Conservation (phyloP, 2,888 invertebrate genomes). For the Amaurobius ferox region DNA sequence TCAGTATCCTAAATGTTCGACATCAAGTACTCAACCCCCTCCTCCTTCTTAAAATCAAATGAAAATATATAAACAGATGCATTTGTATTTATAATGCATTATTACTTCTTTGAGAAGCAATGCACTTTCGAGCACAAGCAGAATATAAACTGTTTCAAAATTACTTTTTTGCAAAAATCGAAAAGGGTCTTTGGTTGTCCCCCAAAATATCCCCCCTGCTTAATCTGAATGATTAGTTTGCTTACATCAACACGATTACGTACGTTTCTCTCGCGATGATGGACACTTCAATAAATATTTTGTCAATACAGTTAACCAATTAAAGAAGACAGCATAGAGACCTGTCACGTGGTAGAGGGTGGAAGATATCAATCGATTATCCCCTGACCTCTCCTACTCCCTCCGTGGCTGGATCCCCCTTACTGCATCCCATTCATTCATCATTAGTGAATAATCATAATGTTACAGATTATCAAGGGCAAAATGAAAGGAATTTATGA, state of each 20-base stretch:
- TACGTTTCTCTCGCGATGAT: background rate
- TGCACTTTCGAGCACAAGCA: too few relatives aligned
- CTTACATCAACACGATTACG: background rate
- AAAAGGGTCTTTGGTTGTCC: too few relatives aligned
- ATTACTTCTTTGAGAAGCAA: too few relatives aligned
- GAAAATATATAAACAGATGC: too few relatives aligned
- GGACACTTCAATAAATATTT: background rate
- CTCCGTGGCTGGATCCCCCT: slow-evolving; percentile 22
- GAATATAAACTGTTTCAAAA: too few relatives aligned
- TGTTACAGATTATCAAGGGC: slow-evolving; percentile 53
- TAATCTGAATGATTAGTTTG: background rate
- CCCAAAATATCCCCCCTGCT: too few relatives aligned
- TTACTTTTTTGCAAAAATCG: too few relatives aligned
- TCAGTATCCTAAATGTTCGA: too few relatives aligned
- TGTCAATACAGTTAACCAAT: background rate
- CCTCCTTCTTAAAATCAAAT: too few relatives aligned
- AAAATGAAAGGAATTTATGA: slow-evolving; percentile 64
- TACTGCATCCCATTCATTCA: slow-evolving; percentile 62
- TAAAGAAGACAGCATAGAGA: slow-evolving; percentile 1
- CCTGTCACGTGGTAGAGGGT: background rate
- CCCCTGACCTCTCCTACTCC: slow-evolving; percentile 7
- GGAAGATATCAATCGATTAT: slow-evolving; percentile 10
- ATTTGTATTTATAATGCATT: too few relatives aligned
- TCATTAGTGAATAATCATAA: slow-evolving; percentile 61
- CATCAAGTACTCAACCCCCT: too few relatives aligned